These are phyloP conservation scores for Mus spicilegus DNA, from an alignment of 2,113 vertebrate species.

Conservation along the genomic window DNA sequence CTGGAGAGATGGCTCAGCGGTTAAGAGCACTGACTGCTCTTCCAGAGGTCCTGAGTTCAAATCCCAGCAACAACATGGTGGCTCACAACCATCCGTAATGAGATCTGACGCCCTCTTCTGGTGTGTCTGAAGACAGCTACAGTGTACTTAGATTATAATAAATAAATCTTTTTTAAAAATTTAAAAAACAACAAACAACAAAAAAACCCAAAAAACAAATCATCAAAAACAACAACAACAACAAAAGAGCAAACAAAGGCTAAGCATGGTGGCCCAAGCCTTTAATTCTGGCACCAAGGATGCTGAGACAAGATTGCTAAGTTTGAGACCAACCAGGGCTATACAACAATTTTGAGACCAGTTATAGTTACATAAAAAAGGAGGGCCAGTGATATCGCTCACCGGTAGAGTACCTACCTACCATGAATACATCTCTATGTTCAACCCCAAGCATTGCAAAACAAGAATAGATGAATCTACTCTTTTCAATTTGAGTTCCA, in stretches of 20 bases:
- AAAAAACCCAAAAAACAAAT: neutral
- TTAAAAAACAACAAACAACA: no score
- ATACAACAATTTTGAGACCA: neutral
- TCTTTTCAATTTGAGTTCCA: neutral
- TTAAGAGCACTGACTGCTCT: no score
- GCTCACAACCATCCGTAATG: no score
- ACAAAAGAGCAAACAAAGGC: neutral
- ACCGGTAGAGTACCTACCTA: neutral
- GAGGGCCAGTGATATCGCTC: neutral
- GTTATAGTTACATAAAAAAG: neutral
- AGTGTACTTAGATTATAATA: no score
- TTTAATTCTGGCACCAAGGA: neutral
- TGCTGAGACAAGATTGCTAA: neutral
- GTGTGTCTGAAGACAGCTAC: no score
- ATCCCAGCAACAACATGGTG: no score
- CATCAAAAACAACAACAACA: neutral
- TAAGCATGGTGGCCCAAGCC: neutral
- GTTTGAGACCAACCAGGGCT: neutral
- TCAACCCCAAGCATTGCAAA: neutral
- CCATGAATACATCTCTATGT: neutral
- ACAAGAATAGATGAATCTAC: neutral
- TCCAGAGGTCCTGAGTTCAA: no score
- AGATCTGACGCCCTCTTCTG: no score
- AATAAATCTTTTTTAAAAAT: no score
- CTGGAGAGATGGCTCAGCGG: no score